Percentiles rank a stretch among this genome's conserved stretches.
These are phyloP conservation scores for Sphaeridia pumilis DNA, from an alignment of 2,888 invertebrate genomes.

Conservation along the genomic window DNA sequence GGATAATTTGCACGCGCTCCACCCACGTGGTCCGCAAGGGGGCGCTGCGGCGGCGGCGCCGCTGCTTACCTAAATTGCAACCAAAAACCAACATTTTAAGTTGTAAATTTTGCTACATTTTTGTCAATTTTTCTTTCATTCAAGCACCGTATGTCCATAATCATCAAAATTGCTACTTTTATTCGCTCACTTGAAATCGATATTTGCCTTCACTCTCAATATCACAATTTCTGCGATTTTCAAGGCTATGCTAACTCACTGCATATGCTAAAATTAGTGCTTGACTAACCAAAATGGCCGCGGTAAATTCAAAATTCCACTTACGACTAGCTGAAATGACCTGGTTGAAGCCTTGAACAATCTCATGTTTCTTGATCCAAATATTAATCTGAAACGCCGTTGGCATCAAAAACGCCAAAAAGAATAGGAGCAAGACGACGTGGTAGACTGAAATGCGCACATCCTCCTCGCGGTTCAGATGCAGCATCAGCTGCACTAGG, in stretches of 20 bases:
- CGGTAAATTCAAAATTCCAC: slow-evolving; percentile 5
- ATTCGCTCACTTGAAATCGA: no score
- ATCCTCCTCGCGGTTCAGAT: slow-evolving; percentile 1
- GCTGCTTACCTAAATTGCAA: slow-evolving; percentile 15
- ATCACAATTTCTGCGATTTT: no score
- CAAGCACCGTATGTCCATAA: no score
- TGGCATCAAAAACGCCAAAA: slow-evolving; percentile 11
- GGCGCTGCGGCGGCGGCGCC: slow-evolving; percentile 1
- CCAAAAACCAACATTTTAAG: no score
- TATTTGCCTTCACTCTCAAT: no score
- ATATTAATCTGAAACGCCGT: slow-evolving; percentile 15
- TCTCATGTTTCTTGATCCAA: slow-evolving; percentile 16
- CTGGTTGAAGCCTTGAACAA: slow-evolving; percentile 15
- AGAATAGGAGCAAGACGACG: slow-evolving; percentile 13
- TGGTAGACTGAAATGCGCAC: slow-evolving; percentile 3
- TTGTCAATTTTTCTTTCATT: no score
- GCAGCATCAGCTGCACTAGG: slow-evolving; percentile 2
- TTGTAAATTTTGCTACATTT: neutral
- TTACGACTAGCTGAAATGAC: slow-evolving; percentile 12
- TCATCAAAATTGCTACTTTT: no score
- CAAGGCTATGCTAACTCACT: neutral
- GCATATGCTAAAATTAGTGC: no score
- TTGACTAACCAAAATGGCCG: no score
- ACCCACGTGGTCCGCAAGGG: neutral
- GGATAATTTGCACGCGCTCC: slow-evolving; percentile 8